phyloP scores from a whole-genome alignment of 35 echinoderm and acorn worm species.

The Heliocidaris erythrogramma region DNA sequence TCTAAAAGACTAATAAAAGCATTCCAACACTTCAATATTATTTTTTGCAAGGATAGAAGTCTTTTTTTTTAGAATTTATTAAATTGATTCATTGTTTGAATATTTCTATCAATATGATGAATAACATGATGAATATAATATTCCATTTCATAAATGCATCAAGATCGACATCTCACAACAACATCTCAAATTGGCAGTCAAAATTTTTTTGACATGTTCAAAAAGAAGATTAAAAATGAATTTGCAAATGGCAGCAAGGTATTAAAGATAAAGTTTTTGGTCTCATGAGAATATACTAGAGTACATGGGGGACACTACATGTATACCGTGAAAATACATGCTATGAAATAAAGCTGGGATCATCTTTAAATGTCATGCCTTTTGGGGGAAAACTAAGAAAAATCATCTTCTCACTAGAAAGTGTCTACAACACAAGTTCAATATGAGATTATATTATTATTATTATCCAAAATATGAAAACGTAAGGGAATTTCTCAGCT shows the following conservation, averaged over 20 bases:
- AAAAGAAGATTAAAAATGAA: background rate
- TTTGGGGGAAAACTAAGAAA: background rate
- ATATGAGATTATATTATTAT: too few relatives aligned
- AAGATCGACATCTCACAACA: background rate
- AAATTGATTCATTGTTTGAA: background rate
- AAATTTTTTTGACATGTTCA: background rate
- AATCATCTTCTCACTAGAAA: background rate
- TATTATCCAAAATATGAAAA: too few relatives aligned
- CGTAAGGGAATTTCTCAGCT: too few relatives aligned
- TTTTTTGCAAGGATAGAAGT: constrained; percentile 11
- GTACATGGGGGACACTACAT: background rate
- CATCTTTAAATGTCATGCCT: background rate
- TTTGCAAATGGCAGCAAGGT: background rate
- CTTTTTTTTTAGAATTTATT: background rate
- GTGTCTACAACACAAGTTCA: background rate
- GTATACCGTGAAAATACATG: background rate
- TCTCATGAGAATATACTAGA: background rate
- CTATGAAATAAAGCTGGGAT: background rate
- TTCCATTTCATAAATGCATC: background rate
- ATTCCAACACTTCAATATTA: background rate
- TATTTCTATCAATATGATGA: background rate
- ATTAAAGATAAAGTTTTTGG: background rate
- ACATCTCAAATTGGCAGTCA: background rate
- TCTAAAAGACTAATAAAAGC: background rate
- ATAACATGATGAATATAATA: constrained; percentile 19